Base-by-base conservation (phyloP, 2,113 vertebrate species). In the Cygnus atratus region DNA sequence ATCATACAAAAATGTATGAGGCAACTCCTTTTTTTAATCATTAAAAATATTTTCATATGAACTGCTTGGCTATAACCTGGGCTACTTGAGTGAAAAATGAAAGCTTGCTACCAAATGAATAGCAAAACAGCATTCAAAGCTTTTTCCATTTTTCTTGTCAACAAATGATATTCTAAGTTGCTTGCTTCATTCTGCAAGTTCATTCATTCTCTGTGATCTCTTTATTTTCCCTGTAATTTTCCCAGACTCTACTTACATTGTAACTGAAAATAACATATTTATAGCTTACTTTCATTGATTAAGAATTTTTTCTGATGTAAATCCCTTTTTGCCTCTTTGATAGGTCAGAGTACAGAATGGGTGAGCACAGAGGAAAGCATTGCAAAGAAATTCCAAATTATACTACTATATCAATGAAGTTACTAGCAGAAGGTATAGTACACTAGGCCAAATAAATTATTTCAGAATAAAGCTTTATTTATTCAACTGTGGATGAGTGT, bases 221-320 rank as follows among this genome's bases (percentile, higher is more conserved):
- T 91, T 71, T 80, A 93, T 85, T 77, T 74, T 50, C 62, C 35
- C 67, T 73, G 20, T 82, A 89, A 89, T 92, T 89, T 84, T 82
- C 35, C 26, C 77, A 63, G 46, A 79, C 29, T 91, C 73, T 81
- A 68, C 50, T 63, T 35, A n/a, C 0, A 1, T 29, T 93, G 39
- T 58, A 48, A 87, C 43, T 22, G 37, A 88, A 63, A 88, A 9
- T 1, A 5, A 25, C 57, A 55, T 61, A 75, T 19, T 70, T 82
- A 50, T 31, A 77, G 70, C 37, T 88, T 81, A 44, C 81, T 87
- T 86, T 43, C 21, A 89, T n/a, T 35, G 39, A 90, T 72, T 44
- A 65, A 52, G 39, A 48, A 54, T 25, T 59, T 68, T 83, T 78
- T 18, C 28, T 66, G 25, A 88, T 7, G 10, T 55, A 92, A 90